Evolutionary conservation across 2,797 vertebrate genomes (phyloP), one percentile per base, ranked within the genome.

Genomic region (Notolabrus celidotus): DNA sequence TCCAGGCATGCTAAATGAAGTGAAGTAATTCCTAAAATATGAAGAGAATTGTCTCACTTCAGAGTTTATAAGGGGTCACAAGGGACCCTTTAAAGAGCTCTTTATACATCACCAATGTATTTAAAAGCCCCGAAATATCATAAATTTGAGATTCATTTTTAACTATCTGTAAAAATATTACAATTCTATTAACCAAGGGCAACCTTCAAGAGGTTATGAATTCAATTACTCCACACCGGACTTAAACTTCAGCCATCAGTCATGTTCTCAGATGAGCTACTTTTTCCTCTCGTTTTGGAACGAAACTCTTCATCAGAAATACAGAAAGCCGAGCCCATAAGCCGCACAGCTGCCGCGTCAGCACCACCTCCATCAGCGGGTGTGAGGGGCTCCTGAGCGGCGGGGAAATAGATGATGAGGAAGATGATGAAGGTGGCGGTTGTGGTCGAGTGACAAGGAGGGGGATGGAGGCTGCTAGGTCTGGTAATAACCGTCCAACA

Each of bases 321-420:
- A 54, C 23, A 29, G 36, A 58, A 27, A 67, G 66, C 67, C 84
- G 74, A 90, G 80, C 71, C 66, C 22, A 41, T 88, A 85, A 84
- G 75, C 82, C 50, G 39, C 7, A 3, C 2, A n/a, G 52, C 74
- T 75, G 85, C 84, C 34, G 75, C 8, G 64, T 89, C 86, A 90
- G 88, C 83, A 77, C 60, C 54, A 41, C 53, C 82, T 59, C 68
- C 17, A 60, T 31, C 29, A 14, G 69, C 67, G 43, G 17, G 39
- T 11, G 51, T 34, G 60, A 29, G 70, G 4, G 3, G 38, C 59
- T 69, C 53, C 36, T n/a, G 15, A 58, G 51, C 17, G 42, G 33
- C 38, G 25, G 33, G 58, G 68, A 22, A 29, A 34, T 34, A 14
- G 39, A 42, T 2, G 39, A 42, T 11, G 68, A 25, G 17, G 54